Evolutionary conservation across 2,113 vertebrate genomes (phyloP).

Genomic region (Hippocampus guttulatus): DNA sequence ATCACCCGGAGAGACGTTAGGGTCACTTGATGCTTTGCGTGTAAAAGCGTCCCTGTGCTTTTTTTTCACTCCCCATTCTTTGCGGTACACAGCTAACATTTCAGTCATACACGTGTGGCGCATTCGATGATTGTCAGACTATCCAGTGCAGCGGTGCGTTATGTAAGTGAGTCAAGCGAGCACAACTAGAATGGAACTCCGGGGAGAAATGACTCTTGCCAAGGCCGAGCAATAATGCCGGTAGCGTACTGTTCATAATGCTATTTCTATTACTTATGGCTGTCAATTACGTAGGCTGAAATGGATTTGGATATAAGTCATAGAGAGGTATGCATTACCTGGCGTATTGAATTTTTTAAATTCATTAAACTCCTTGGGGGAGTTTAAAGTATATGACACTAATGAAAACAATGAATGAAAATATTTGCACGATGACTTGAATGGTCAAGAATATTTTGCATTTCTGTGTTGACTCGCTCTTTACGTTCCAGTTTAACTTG

Average conservation of each 20-base stretch:
- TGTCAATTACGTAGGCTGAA: too few species aligned
- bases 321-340: background rate
- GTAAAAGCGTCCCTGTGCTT: slow-evolving; percentile 44
- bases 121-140: background rate
- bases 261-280: background rate
- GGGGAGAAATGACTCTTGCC: background rate
- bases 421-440: too few species aligned
- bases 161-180: background rate
- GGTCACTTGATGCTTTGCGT: slow-evolving; percentile 32
- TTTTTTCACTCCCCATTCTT: slow-evolving; percentile 4
- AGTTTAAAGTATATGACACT: too few species aligned
- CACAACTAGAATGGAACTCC: background rate
- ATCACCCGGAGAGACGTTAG: slow-evolving; percentile 38
- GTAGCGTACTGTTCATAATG: background rate
- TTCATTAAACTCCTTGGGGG: too few species aligned
- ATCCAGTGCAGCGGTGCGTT: background rate
- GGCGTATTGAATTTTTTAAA: too few species aligned
- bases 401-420: too few species aligned
- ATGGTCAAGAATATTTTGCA: too few species aligned
- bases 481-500: too few species aligned
- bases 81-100: slow-evolving; percentile 52
- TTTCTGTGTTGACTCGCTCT: too few species aligned
- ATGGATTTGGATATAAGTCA: background rate
- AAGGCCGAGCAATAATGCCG: background rate
- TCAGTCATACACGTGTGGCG: slow-evolving; percentile 11